phyloP scores from a whole-genome alignment of 2,113 vertebrate genomes.

The Varanus salvator region DNA sequence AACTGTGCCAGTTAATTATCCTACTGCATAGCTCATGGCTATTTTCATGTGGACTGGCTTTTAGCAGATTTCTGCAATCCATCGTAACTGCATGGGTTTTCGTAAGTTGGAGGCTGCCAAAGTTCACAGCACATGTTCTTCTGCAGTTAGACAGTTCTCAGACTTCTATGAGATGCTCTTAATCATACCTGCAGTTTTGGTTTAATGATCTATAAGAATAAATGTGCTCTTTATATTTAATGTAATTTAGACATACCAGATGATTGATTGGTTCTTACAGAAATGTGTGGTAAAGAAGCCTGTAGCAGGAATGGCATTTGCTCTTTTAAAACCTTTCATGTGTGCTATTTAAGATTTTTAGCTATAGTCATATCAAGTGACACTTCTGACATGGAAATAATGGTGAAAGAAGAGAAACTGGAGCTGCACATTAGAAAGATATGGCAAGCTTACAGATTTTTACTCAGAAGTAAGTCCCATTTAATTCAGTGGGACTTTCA shows the following conservation, averaged over 20 bases:
- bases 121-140: slow-evolving; percentile 54
- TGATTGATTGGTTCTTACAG: background rate
- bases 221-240: background rate
- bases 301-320: background rate
- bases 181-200: background rate
- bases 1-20: slow-evolving; percentile 59
- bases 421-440: background rate
- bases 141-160: slow-evolving; percentile 47
- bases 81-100: slow-evolving; percentile 44
- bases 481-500: background rate
- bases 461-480: background rate
- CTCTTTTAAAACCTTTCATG: background rate
- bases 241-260: background rate
- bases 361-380: background rate
- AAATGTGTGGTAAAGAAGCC: background rate
- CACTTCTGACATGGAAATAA: background rate
- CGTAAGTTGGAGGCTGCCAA: slow-evolving; percentile 58
- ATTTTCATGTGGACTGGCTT: slow-evolving; percentile 57
- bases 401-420: background rate
- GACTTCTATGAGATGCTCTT: background rate
- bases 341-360: background rate
- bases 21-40: slow-evolving; percentile 45
- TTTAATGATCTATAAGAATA: background rate
- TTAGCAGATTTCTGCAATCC: slow-evolving; percentile 66
- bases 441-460: background rate